Conservation (phyloP, 1,140 invertebrate genomes). For the Apis dorsata region DNA sequence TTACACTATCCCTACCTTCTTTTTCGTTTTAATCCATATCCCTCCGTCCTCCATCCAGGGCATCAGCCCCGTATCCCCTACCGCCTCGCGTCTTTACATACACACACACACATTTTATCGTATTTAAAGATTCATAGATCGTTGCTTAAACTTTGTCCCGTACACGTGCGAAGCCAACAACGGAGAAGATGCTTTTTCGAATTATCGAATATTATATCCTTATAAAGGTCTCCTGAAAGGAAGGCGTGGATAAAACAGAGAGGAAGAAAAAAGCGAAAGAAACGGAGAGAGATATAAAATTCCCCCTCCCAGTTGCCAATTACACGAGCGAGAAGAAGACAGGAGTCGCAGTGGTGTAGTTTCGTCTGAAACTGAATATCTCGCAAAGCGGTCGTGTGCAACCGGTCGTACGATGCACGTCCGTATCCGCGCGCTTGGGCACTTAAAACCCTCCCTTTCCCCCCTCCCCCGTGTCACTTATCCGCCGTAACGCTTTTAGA, state of each 20-base stretch:
- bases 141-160: not conserved
- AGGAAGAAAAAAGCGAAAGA: not conserved
- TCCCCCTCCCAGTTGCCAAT: not conserved
- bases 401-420: not conserved
- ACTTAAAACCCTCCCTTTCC: slow-evolving; percentile 54
- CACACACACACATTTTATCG: not conserved
- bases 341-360: not conserved
- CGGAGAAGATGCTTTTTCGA: no score
- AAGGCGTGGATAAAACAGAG: no score
- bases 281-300: not conserved
- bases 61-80: not conserved
- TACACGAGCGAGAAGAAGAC: not conserved
- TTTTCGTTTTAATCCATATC: not conserved
- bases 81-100: not conserved
- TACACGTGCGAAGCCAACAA: not conserved
- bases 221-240: no score
- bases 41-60: slow-evolving; percentile 3
- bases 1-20: not conserved
- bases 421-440: slow-evolving; percentile 39
- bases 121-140: not conserved
- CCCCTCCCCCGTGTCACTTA: slow-evolving; percentile 45
- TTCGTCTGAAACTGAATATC: slow-evolving; percentile 19
- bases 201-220: no score
- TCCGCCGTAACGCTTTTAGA: slow-evolving; percentile 45
- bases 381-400: not conserved